A percentile compares a stretch with the other conserved stretches of the same genome.
Conservation (phyloP, 2,888 invertebrate genomes). For the Heteromurus nitidus region DNA sequence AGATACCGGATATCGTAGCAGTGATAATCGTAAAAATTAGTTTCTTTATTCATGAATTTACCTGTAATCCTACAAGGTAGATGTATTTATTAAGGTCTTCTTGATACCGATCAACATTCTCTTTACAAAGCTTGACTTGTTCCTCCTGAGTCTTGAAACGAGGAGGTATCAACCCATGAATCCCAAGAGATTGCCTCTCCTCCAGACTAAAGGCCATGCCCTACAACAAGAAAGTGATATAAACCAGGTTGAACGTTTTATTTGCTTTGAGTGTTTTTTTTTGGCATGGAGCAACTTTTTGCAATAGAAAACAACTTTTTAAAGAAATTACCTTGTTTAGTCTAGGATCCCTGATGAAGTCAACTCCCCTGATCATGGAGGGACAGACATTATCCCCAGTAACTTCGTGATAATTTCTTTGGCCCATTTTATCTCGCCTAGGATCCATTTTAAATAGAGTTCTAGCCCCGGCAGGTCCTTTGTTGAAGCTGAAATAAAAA, state of each 20-base stretch:
- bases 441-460: constrained; percentile 72
- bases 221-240: too few relatives aligned
- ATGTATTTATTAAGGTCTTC: constrained; percentile 96
- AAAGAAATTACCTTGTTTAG: constrained; percentile 85
- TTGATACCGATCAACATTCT: constrained; percentile 88
- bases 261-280: too few relatives aligned
- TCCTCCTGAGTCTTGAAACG: constrained; percentile 91
- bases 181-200: constrained; percentile 94
- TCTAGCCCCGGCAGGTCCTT: constrained; percentile 39
- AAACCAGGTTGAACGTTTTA: too few relatives aligned
- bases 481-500: constrained; percentile 46
- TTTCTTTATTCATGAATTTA: too few relatives aligned
- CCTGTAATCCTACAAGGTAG: constrained; percentile 90
- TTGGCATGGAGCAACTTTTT: too few relatives aligned
- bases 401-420: constrained; percentile 78
- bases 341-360: constrained; percentile 89
- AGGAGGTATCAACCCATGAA: constrained; percentile 96
- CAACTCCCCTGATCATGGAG: constrained; percentile 89
- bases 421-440: constrained; percentile 80
- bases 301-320: constrained; percentile 4
- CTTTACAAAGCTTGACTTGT: constrained; percentile 88
- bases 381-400: constrained; percentile 80
- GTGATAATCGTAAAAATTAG: neutral
- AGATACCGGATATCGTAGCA: too few relatives aligned
- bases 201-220: constrained; percentile 95